Conservation (phyloP, 1,140 invertebrate genomes). For the Bombus waltoni region DNA sequence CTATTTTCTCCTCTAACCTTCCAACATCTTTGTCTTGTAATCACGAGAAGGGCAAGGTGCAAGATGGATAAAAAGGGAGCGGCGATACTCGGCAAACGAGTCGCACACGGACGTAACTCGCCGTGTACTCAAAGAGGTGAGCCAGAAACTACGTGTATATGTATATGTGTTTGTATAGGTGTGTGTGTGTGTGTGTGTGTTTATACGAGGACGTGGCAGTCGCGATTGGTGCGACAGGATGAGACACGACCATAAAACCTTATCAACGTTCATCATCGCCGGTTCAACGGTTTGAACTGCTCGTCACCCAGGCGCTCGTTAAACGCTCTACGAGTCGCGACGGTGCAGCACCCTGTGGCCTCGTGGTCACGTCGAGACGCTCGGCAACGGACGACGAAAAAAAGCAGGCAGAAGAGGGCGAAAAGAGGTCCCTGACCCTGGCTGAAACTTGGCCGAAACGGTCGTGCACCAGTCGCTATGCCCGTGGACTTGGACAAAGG, state of each 20-base stretch:
- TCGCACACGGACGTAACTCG: constrained; percentile 17
- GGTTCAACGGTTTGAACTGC: constrained; percentile 72
- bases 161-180: background rate
- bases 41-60: constrained; percentile 10
- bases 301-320: constrained; percentile 71
- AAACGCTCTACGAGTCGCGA: constrained; percentile 64
- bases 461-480: constrained; percentile 31
- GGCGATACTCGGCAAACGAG: constrained; percentile 12
- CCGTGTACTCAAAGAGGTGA: constrained; percentile 38
- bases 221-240: constrained; percentile 69
- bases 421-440: constrained; percentile 50
- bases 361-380: constrained; percentile 53
- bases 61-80: background rate
- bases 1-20: background rate
- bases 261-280: constrained; percentile 75
- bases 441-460: constrained; percentile 42
- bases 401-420: constrained; percentile 38
- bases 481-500: constrained; percentile 32
- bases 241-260: constrained; percentile 75
- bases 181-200: constrained; percentile 4
- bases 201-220: constrained; percentile 22
- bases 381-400: constrained; percentile 26
- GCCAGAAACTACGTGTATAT: background rate
- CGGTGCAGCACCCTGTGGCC: constrained; percentile 44
- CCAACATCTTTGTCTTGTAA: background rate